Conservation (phyloP, 2,113 vertebrate genomes). For the Takifugu flavidus region DNA sequence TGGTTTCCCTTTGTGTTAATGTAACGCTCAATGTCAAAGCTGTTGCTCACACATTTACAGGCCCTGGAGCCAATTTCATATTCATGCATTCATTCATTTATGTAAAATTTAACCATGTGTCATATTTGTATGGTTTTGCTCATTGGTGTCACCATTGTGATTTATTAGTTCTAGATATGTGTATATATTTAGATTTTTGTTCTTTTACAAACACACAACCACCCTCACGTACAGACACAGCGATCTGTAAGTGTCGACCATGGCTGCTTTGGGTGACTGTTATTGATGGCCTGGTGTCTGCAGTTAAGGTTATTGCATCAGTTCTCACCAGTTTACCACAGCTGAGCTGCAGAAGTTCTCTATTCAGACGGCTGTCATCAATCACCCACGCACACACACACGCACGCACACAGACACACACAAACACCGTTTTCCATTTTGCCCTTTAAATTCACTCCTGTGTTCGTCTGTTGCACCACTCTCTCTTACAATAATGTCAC, state of each 20-base stretch:
- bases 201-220: conserved; percentile 1
- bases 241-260: conserved; percentile 25
- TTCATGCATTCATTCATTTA: neutral
- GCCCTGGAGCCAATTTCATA: neutral
- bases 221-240: neutral
- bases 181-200: neutral
- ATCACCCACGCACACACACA: conserved; percentile 47
- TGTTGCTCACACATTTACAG: neutral
- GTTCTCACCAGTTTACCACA: conserved; percentile 62
- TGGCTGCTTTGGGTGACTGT: conserved; percentile 36
- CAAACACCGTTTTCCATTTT: neutral
- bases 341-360: conserved; percentile 54
- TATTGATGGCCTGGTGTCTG: conserved; percentile 66
- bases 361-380: conserved; percentile 60
- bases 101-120: neutral
- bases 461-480: conserved; percentile 43
- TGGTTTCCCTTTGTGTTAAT: no score
- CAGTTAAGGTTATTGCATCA: conserved; percentile 73
- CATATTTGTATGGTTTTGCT: conserved; percentile 6
- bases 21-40: no score
- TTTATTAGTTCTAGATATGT: conserved; percentile 11
- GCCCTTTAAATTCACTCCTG: conserved; percentile 50
- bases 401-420: conserved; percentile 7
- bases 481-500: conserved; percentile 48
- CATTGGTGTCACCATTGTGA: conserved; percentile 12